phyloP scores from a whole-genome alignment of 2,888 invertebrate species.

The Acanthosepion esculentum region DNA sequence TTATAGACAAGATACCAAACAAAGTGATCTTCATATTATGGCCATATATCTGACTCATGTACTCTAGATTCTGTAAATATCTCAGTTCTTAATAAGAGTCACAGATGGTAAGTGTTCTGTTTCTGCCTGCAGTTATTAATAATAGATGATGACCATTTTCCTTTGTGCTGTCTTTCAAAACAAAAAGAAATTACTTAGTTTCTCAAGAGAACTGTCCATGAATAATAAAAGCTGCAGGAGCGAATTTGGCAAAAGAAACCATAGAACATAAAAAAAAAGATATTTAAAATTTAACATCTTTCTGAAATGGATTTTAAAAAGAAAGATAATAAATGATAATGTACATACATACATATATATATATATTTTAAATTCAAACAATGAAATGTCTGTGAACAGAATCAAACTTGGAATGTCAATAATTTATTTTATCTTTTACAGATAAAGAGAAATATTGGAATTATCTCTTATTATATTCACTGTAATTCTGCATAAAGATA shows the following conservation, averaged over 20 bases:
- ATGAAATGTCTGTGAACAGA: background rate
- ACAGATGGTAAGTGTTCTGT: background rate
- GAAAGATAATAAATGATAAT: background rate
- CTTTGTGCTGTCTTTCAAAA: background rate
- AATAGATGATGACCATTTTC: background rate
- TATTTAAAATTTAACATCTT: background rate
- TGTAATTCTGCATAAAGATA: background rate
- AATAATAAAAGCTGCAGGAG: background rate
- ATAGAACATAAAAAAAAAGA: background rate
- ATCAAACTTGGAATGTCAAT: background rate
- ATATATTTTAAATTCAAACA: background rate
- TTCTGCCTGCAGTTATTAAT: background rate
- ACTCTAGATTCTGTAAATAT: background rate
- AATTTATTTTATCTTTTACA: background rate
- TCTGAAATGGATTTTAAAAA: background rate
- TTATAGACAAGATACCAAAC: too few species aligned
- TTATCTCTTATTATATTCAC: background rate
- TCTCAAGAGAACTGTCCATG: background rate
- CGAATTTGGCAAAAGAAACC: background rate
- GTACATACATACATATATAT: too few species aligned
- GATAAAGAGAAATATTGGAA: background rate
- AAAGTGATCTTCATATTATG: background rate
- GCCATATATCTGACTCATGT: background rate
- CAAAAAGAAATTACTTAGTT: background rate
- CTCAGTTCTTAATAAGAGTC: background rate